Base-by-base conservation (phyloP, 2,113 vertebrate species). In the Arenaria interpres region DNA sequence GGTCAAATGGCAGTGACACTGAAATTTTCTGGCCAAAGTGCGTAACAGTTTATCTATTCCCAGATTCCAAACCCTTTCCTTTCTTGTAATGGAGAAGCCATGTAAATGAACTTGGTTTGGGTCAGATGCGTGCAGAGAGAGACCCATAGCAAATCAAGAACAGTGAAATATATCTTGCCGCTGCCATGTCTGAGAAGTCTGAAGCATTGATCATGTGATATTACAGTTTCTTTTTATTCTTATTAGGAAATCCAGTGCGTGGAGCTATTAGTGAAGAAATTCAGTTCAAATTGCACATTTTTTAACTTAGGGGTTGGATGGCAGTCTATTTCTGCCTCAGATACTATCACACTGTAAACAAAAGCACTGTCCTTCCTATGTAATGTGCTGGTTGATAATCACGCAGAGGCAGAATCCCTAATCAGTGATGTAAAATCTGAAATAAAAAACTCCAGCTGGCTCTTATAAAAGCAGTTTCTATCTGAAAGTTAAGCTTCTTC, bases 401-500 rank as follows among this genome's bases (percentile, higher is more conserved):
- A 15, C 30, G 54, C 27, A 50, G 45, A 80, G 25, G 25, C 73
- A 75, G 43, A n/a, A 59, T 30, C 60, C 43, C 56, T 66, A 24
- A 62, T 76, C 81, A 72, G 30, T 12, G 3, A 0, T 43, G 21
- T 62, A 46, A 60, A 60, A 24, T 0, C 1, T 35, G 20, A 12
- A 56, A 72, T 56, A 45, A 88, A 92, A 74, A 35, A 2, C 9
- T 76, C 74, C 77, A 68, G 2, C 30, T 91, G 67, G 13, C 72
- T 95, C 63, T 79, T 73, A 27, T 8, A 53, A 76, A 94, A 87
- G 39, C 27, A 73, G n/a, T 88, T 94, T 81, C 24, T 7, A 37
- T 53, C 69, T 68, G 51, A 46, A 93, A 94, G 76, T 89, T n/a
- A 72, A 53, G 66, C 24, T 82, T 82, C 68, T 89, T 81, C 68